Conservation (phyloP, 2,888 invertebrate genomes). For the Agrochola lota region DNA sequence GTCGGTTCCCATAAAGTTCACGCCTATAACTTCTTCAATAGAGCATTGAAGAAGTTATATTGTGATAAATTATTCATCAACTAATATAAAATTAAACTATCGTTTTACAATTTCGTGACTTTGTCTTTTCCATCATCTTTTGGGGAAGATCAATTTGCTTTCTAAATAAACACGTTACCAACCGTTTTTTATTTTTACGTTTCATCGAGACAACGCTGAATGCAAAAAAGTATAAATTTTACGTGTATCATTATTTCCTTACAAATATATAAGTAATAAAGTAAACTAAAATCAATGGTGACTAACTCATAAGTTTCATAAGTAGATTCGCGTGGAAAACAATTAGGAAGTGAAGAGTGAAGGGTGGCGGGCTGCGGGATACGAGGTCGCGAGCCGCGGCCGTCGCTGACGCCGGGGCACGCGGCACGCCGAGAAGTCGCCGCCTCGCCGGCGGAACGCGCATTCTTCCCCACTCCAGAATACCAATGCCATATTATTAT, state of each 20-base stretch:
- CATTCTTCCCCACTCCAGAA: conserved; percentile 87
- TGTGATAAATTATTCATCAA: conserved; percentile 3
- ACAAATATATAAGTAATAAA: not conserved
- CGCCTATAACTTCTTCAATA: not conserved
- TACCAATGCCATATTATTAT: conserved; percentile 89
- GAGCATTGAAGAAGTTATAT: no score
- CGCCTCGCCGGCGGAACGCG: conserved; percentile 81
- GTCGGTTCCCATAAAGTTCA: conserved; percentile 2
- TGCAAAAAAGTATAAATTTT: not conserved
- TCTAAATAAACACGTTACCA: not conserved
- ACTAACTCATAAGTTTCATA: conserved; percentile 17
- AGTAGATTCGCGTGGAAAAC: conserved; percentile 43
- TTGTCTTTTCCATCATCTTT: not conserved
- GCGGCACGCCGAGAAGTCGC: conserved; percentile 83
- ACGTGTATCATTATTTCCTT: not conserved
- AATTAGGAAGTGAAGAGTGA: conserved; percentile 51
- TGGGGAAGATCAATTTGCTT: conserved; percentile 13
- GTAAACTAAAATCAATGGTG: not conserved
- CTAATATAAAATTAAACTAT: conserved; percentile 20
- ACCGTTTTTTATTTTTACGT: not conserved
- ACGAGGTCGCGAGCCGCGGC: conserved; percentile 30
- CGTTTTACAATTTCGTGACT: conserved; percentile 7
- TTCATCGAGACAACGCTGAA: not conserved
- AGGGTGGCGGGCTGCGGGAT: conserved; percentile 42
- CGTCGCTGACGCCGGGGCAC: conserved; percentile 72